phyloP scores from a whole-genome alignment of 2,113 vertebrate species.

The Noturus placidus region DNA sequence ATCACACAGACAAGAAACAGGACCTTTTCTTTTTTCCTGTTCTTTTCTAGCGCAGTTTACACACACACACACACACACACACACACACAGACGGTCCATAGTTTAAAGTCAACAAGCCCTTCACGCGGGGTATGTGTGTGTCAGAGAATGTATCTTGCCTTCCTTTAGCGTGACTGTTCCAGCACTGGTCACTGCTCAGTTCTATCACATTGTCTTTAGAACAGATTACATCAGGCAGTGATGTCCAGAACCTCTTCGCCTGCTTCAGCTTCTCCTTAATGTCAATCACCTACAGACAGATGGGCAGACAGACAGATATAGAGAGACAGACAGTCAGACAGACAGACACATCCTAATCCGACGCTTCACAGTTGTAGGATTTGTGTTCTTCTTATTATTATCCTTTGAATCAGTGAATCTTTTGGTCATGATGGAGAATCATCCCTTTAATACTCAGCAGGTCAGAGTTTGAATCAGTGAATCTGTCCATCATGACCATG shows the following conservation, averaged over 20 bases:
- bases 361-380: background rate
- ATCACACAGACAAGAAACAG: constrained; percentile 20
- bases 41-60: background rate
- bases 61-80: no score
- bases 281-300: constrained; percentile 82
- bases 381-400: background rate
- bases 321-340: background rate
- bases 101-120: background rate
- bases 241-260: constrained; percentile 93
- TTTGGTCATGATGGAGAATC: background rate
- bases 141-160: constrained; percentile 75
- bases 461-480: background rate
- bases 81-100: background rate
- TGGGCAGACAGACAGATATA: constrained; percentile 34
- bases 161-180: constrained; percentile 95
- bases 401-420: background rate
- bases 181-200: constrained; percentile 87
- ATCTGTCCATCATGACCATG: background rate
- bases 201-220: constrained; percentile 80
- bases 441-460: no score
- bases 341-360: background rate
- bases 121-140: constrained; percentile 39
- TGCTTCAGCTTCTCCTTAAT: constrained; percentile 92
- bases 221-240: constrained; percentile 88
- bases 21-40: background rate